Evolutionary conservation across 2,113 vertebrate genomes (phyloP), one percentile per base, ranked within the genome.

Genomic region (Pelecanoides urinatrix): DNA sequence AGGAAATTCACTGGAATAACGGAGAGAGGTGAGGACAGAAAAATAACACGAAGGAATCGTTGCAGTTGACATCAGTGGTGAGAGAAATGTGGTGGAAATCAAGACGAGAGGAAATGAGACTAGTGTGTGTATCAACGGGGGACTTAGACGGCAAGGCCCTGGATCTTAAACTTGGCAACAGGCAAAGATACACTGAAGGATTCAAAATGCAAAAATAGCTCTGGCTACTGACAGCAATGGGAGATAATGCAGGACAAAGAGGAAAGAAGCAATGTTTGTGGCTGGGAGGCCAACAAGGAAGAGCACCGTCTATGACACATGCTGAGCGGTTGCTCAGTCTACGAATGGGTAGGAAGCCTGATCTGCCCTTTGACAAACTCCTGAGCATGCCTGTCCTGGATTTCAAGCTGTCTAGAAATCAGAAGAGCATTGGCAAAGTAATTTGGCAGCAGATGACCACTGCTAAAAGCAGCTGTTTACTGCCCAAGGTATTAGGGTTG

Each of bases 381-480:
- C 59, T 25, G 26, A 59, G 65, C 66, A 27, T 0, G 18, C 68
- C 22, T 87, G 56, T 50, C 80, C 83, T 81, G 80, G 65, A 77
- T 82, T 89, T 71, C 72, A 84, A 44, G 65, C 61, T 78, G 65
- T 19, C 80, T 86, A 61, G 86, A 88, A 92, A 71, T 30, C 55
- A 86, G 50, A 86, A 70, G 16, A 22, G 6, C 22, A 14, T 5
- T 66, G 79, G 72, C 72, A 89, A 81, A 70, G 55, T n/a, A 53
- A 84, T 50, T 55, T 81, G 91, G 93, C 83, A 89, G 83, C 63
- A 84, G 72, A 71, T 13, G 56, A 50, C 55, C 50, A 68, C 45
- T 91, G 76, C 76, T 95, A 67, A 96, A 94, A 92, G 76, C 61
- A 86, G 82, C 42, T 21, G 14, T 56, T 49, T 32, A 83, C 62